These are phyloP conservation scores for Patella ulyssiponensis DNA, from an alignment of 2,888 invertebrate species.

Conservation along the genomic window DNA sequence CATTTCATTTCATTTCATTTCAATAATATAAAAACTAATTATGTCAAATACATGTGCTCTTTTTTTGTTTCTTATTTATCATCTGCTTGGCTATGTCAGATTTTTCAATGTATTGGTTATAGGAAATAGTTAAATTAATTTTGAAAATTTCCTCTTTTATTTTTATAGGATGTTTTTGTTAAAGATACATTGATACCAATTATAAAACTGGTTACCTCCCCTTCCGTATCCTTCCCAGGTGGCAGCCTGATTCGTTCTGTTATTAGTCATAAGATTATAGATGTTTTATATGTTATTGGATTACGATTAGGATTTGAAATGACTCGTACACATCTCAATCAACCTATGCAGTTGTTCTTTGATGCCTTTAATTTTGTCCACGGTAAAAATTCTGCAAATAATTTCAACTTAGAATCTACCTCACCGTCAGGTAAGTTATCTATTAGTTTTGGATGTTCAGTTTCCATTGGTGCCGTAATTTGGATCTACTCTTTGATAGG, in stretches of 20 bases:
- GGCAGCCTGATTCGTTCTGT: slow-evolving; percentile 83
- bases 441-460: too few relatives aligned
- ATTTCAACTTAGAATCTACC: not conserved
- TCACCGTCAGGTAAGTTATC: not conserved
- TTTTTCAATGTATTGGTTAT: not conserved
- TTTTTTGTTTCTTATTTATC: not conserved
- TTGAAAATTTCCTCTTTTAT: slow-evolving; percentile 8
- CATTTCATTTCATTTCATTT: too few relatives aligned
- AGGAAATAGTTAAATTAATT: too few relatives aligned
- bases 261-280: slow-evolving; percentile 85
- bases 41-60: not conserved
- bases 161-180: slow-evolving; percentile 85
- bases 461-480: too few relatives aligned
- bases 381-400: slow-evolving; percentile 21
- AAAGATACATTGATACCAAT: slow-evolving; percentile 88
- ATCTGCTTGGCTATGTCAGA: not conserved
- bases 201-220: slow-evolving; percentile 85
- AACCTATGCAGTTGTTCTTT: slow-evolving; percentile 67
- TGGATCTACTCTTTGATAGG: too few relatives aligned
- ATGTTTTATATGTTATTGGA: slow-evolving; percentile 82
- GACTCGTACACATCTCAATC: slow-evolving; percentile 70
- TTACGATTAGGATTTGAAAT: slow-evolving; percentile 75
- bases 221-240: slow-evolving; percentile 85
- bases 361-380: slow-evolving; percentile 64
- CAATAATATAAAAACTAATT: too few relatives aligned